Base-by-base conservation (phyloP, 2,797 vertebrate genomes). In the Xenopus petersii region DNA sequence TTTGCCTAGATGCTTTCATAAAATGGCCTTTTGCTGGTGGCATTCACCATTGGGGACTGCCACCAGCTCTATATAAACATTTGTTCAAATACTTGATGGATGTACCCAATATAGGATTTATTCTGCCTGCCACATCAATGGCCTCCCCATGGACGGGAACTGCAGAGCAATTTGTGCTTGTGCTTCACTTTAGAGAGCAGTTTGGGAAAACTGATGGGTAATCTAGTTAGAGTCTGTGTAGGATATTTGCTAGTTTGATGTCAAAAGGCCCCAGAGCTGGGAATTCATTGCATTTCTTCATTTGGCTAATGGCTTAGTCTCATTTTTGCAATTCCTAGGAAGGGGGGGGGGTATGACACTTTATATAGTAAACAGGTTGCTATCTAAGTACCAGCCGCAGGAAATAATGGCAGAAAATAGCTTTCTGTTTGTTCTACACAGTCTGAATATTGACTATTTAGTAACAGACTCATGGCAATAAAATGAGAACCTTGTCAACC, bases 401-500 rank as follows among this genome's bases (percentile, higher is more conserved):
- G 21, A 65, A 68, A 56, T 16, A 1, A 56, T 67, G 64, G 47
- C 21, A n/a, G 46, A 62, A 67, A 47, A 72, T 33, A 48, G 71
- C 62, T 65, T 75, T 69, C 70, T 74, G 51, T 0, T 1, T 71
- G 33, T 79, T 49, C 5, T 12, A 16, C 21, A 2, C 75, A 78
- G 58, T 80, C 79, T 81, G 83, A 84, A 84, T 56, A 79, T 11
- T 81, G 83, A 75, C 80, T 21, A 73, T 70, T 69, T 75, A 48
- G 75, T 78, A n/a, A 72, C 74, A 71, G 68, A 30, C 9, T 46
- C 8, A 4, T 79, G 77, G 3, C 71, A 81, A 80, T 10, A 73
- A 78, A 71, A 36, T n/a, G 17, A 30, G 42, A 46, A 67, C 81
- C 62, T 30, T 56, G 71, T 77, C 70, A 75, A 1, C 49, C 81